Evolutionary conservation across 2,888 invertebrate species (phyloP).

Genomic region (Lottia scabra): DNA sequence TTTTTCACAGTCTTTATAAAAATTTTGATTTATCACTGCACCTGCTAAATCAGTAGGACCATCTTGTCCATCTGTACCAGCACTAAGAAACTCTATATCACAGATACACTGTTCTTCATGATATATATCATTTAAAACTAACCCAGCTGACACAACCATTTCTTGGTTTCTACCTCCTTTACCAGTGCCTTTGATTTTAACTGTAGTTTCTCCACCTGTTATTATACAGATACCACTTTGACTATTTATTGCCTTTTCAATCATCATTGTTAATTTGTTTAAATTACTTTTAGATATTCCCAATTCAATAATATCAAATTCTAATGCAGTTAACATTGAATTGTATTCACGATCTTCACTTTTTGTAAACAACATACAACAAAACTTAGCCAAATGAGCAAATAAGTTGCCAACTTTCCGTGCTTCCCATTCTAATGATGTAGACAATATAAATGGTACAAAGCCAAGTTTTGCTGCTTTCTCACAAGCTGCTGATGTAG

Average conservation of each 20-base stretch:
- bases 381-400: conserved; percentile 52
- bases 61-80: conserved; percentile 97
- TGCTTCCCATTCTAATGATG: conserved; percentile 80
- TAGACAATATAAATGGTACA: conserved; percentile 77
- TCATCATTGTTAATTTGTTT: conserved; percentile 36
- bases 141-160: conserved; percentile 81
- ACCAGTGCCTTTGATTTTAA: conserved; percentile 80
- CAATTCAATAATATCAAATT: conserved; percentile 49
- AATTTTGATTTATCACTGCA: conserved; percentile 77
- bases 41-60: conserved; percentile 97
- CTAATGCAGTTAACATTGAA: conserved; percentile 37
- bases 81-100: conserved; percentile 79
- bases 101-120: conserved; percentile 31
- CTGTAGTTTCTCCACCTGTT: conserved; percentile 93
- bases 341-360: conserved; percentile 28
- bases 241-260: conserved; percentile 44
- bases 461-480: conserved; percentile 75
- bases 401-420: conserved; percentile 55
- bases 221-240: conserved; percentile 75
- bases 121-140: conserved; percentile 52
- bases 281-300: conserved; percentile 50
- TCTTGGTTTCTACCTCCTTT: conserved; percentile 96
- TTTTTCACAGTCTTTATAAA: conserved; percentile 64
- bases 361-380: conserved; percentile 38
- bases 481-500: conserved; percentile 75